Conservation (phyloP, 2,113 vertebrate species). For the Phyllopteryx taeniolatus region DNA sequence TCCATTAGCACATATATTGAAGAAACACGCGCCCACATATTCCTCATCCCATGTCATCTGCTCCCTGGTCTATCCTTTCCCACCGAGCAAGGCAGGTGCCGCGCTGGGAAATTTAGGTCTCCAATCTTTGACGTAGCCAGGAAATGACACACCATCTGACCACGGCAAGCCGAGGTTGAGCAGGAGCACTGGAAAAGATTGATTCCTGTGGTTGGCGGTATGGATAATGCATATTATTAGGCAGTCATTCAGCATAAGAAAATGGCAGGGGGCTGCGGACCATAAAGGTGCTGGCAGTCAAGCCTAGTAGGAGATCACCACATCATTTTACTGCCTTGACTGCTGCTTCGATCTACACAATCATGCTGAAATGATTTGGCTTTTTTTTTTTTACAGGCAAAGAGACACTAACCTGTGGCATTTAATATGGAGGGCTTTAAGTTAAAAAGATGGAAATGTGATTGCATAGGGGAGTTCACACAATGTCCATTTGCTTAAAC, state of each 20-base stretch:
- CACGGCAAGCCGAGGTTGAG: slow-evolving; percentile 25
- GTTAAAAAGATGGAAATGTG: slow-evolving; percentile 14
- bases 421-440: not conserved
- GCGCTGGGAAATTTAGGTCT: slow-evolving; percentile 67
- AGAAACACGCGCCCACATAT: slow-evolving; percentile 46
- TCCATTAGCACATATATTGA: slow-evolving; percentile 65
- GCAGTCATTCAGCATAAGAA: slow-evolving; percentile 59
- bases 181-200: slow-evolving; percentile 60
- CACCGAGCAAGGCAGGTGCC: slow-evolving; percentile 61
- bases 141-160: slow-evolving; percentile 64
- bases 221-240: slow-evolving; percentile 75
- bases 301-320: slow-evolving; percentile 12
- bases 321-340: slow-evolving; percentile 36
- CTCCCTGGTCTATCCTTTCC: slow-evolving; percentile 40
- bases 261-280: slow-evolving; percentile 56
- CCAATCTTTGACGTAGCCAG: slow-evolving; percentile 65
- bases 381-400: slow-evolving; percentile 23
- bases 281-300: slow-evolving; percentile 38
- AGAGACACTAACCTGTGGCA: slow-evolving; percentile 27
- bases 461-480: not conserved
- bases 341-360: slow-evolving; percentile 29
- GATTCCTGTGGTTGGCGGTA: slow-evolving; percentile 60
- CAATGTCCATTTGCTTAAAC: not conserved
- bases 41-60: slow-evolving; percentile 53
- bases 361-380: slow-evolving; percentile 28